Base-by-base conservation (phyloP, 2,797 vertebrate species). In the Bryconaethiops microstoma region DNA sequence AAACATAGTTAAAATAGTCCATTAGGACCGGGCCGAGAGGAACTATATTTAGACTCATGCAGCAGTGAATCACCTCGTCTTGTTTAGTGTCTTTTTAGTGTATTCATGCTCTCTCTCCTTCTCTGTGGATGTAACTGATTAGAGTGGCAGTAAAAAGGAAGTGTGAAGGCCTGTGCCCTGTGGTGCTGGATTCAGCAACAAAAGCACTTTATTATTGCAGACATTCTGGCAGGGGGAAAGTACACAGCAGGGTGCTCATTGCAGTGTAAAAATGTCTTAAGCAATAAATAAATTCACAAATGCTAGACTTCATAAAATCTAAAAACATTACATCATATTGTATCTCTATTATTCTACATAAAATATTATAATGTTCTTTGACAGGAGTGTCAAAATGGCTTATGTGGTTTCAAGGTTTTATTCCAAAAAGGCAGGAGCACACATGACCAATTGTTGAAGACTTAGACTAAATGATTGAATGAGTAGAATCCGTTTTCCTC, bases 1-100 rank as follows among this genome's bases (percentile, higher is more conserved):
- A 90, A 83, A 84, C 69, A 19, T 67, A 78, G 50, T n/a, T 87
- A 85, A 88, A 88, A 87, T 88, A 87, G 82, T 40, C 57, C 39
- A 55, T 57, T 48, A 35, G 70, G n/a, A 57, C 67, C n/a, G 68
- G 52, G 82, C 21, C 71, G 77, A 84, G 45, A 23, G 19, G 21
- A 71, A 42, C 76, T 42, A 74, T 87, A 80, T 83, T 75, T 82
- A 9, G 71, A 81, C 64, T 80, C 50, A 39, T 64, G 71, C 54
- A 74, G 54, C 54, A 60, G 54, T 87, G 75, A 78, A 82, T 76
- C 74, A 73, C 64, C 59, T 72, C 48, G 52, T 62, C 64, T 21
- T 21, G 65, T 59, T 65, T 74, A 67, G 35, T 40, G 40, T 77
- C 42, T 77, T 35, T 35, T 35, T 35, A 35, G 35, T 55, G 42